Evolutionary conservation across 2,888 invertebrate species (phyloP), one percentile per base, ranked within the genome.

Genomic region (Choreutis nemorana): DNA sequence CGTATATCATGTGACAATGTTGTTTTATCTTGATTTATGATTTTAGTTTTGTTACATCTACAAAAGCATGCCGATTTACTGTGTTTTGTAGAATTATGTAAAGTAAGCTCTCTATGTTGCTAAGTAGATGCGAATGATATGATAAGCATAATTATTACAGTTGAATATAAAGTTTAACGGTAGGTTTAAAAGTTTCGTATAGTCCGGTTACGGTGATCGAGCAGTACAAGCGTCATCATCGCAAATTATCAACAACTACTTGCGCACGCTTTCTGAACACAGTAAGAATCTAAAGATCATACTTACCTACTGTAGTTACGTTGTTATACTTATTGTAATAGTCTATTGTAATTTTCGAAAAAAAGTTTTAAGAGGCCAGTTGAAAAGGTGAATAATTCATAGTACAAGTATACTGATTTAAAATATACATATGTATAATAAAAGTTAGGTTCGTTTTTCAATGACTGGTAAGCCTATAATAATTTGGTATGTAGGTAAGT

Each of bases 1-100:
- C 72, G 63, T 77, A 70, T 71, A 73, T 77, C 78, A 75, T 66
- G 73, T 67, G 78, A 77, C 77, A 77, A 50, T 67, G 68, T 71
- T 66, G 62, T 59, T 65, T 68, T 66, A 70, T 70, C 66, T 70
- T 58, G 58, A 64, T 63, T 55, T 55, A n/a, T n/a, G n/a, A n/a
- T n/a, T n/a, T n/a, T n/a, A n/a, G n/a, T 40, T 18, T 18, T 6
- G 5, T 18, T 18, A 8, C 18, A 6, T 5, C 18, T 18, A 8
- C 18, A 18, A 8, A 6, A 5, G 8, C 5, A 18, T 5, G 18
- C 8, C 18, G 5, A 18, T 18, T 5, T 8, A 18, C 8, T 18
- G 18, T 18, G 18, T 18, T 18, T 6, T 8, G 8, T 6, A 18
- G 8, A 6, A 18, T 18, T n/a, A n/a, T n/a, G n/a, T n/a, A n/a